A percentile compares a stretch with the other conserved stretches of the same genome.
Conservation (phyloP, 2,113 vertebrate species). For the Festucalex cinctus region DNA sequence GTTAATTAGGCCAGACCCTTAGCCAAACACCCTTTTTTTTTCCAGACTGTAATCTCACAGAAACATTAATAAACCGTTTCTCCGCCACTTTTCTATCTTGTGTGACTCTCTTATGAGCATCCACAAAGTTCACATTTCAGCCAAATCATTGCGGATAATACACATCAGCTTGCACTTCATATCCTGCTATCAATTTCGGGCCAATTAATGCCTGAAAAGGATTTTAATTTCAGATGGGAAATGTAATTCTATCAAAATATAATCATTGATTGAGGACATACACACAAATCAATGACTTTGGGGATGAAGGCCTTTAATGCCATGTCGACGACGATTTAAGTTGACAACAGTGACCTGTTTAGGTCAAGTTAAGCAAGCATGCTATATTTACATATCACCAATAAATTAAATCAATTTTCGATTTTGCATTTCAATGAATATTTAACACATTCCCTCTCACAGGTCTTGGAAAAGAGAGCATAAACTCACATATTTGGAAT, state of each 20-base stretch:
- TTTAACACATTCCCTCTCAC: too few relatives aligned
- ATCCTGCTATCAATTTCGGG: slow-evolving; percentile 39
- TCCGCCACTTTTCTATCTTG: slow-evolving; percentile 2
- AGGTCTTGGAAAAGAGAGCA: too few relatives aligned
- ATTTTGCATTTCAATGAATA: too few relatives aligned
- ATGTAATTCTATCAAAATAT: slow-evolving; percentile 61
- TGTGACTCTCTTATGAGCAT: not conserved
- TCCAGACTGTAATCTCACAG: slow-evolving; percentile 16
- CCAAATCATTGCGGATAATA: not conserved
- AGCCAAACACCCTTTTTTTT: slow-evolving; percentile 6
- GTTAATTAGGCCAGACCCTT: slow-evolving; percentile 29
- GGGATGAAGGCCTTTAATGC: slow-evolving; percentile 14
- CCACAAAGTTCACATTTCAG: slow-evolving; percentile 22
- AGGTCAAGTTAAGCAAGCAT: not conserved
- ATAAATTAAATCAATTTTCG: not conserved
- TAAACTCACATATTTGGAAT: too few relatives aligned
- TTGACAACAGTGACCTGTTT: slow-evolving; percentile 24
- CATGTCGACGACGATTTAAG: slow-evolving; percentile 15
- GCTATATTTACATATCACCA: not conserved
- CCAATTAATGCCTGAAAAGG: slow-evolving; percentile 41
- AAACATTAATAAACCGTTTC: slow-evolving; percentile 15
- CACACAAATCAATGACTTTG: slow-evolving; percentile 3
- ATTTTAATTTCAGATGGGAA: slow-evolving; percentile 60
- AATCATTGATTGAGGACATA: slow-evolving; percentile 26
- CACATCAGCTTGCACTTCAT: slow-evolving; percentile 18